Conservation (phyloP, 2,113 vertebrate genomes). For the Coptodon bakossiorum region DNA sequence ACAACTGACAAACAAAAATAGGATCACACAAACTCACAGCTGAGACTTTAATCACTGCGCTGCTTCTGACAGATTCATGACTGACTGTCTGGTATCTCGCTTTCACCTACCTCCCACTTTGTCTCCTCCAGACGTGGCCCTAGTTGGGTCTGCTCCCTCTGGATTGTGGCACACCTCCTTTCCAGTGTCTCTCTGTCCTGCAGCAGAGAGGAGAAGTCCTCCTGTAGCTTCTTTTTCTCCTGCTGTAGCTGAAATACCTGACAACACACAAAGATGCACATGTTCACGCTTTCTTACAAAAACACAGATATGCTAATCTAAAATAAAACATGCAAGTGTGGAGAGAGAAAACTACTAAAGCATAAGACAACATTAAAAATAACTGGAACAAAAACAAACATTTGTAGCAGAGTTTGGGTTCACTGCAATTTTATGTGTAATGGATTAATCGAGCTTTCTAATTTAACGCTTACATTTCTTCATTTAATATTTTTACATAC, state of each 20-base stretch:
- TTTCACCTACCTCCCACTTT: conserved; percentile 88
- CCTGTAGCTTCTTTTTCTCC: conserved; percentile 95
- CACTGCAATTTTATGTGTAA: not conserved
- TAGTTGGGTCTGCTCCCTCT: conserved; percentile 89
- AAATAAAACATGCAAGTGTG: not conserved
- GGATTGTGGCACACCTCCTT: conserved; percentile 84
- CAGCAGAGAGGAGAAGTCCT: conserved; percentile 89
- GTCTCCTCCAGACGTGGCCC: conserved; percentile 94
- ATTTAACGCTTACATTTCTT: not conserved
- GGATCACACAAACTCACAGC: not conserved
- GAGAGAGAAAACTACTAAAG: not conserved
- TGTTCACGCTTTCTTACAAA: not conserved
- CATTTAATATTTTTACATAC: not conserved
- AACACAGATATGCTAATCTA: not conserved
- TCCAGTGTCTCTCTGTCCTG: conserved; percentile 91
- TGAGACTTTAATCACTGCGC: not conserved
- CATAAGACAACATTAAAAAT: not conserved
- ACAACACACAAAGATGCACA: not conserved
- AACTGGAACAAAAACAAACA: not conserved
- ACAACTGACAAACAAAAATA: not conserved
- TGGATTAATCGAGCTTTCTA: not conserved
- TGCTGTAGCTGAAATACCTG: conserved; percentile 93
- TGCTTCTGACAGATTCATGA: not conserved
- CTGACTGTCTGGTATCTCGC: not conserved
- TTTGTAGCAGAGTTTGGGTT: not conserved